Evolutionary conservation across 2,797 vertebrate species (phyloP).

Genomic region (Periparus ater): DNA sequence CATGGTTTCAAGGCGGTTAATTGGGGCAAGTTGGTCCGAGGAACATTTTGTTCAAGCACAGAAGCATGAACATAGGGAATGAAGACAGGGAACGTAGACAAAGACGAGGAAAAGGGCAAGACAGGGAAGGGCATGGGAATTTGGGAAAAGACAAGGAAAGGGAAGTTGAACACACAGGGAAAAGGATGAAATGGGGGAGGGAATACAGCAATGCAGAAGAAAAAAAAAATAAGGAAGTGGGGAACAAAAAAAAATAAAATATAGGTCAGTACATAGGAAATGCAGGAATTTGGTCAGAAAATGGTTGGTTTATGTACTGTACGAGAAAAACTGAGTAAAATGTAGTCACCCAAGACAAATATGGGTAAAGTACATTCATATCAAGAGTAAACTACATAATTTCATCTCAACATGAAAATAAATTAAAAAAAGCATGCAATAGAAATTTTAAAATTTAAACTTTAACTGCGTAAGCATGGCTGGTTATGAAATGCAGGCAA

Average conservation of each 20-base stretch:
- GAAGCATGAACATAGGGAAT: conserved; percentile 87
- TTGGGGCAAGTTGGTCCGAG: conserved; percentile 91
- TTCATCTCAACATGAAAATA: conserved; percentile 82
- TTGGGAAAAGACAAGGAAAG: conserved; percentile 81
- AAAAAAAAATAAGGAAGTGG: conserved; percentile 85
- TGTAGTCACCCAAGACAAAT: conserved; percentile 93
- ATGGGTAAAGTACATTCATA: conserved; percentile 91
- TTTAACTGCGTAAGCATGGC: conserved; percentile 83
- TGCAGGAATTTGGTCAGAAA: conserved; percentile 99
- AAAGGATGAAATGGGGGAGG: conserved; percentile 83
- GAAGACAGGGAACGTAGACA: conserved; percentile 78
- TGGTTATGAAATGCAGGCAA: conserved; percentile 86
- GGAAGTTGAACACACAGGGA: conserved; percentile 80
- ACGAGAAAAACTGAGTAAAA: conserved; percentile 93
- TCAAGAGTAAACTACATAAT: conserved; percentile 86
- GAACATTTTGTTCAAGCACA: conserved; percentile 91
- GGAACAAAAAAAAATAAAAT: conserved; percentile 97
- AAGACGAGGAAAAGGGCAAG: conserved; percentile 80
- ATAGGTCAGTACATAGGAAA: conserved; percentile 99
- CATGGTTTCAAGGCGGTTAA: conserved; percentile 94
- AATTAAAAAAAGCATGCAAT: conserved; percentile 76
- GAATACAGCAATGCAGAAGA: conserved; percentile 83
- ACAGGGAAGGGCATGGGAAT: conserved; percentile 79
- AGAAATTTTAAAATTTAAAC: conserved; percentile 76
- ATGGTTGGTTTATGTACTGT: conserved; percentile 97